These are phyloP conservation scores for Punctoribates punctum DNA, from an alignment of 2,888 invertebrate genomes.

Conservation along the genomic window DNA sequence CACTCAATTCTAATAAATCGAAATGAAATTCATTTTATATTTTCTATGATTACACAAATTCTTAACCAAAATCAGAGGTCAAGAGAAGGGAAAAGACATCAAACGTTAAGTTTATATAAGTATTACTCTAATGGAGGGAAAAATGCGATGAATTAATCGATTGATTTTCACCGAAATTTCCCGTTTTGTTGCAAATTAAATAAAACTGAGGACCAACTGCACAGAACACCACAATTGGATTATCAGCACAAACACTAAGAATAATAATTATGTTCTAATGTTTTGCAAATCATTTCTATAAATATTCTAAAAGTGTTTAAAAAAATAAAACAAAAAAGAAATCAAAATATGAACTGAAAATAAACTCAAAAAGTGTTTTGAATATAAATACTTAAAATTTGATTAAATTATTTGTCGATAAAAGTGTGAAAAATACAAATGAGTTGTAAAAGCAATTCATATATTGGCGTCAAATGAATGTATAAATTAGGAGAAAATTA, in stretches of 20 bases:
- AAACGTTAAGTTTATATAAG: no score
- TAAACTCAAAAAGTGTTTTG: not conserved
- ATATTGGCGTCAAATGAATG: not conserved
- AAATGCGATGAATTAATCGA: no score
- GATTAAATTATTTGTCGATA: not conserved
- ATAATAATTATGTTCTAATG: not conserved
- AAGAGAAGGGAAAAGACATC: not conserved
- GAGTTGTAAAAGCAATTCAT: not conserved
- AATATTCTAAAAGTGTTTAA: not conserved
- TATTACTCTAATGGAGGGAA: no score
- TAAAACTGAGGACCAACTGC: no score
- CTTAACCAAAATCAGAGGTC: not conserved
- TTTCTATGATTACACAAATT: not conserved
- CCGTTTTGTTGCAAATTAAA: no score
- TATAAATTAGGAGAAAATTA: conserved; percentile 6
- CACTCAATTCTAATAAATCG: conserved; percentile 26
- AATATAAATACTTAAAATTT: not conserved
- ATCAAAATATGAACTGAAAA: not conserved
- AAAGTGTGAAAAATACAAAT: not conserved
- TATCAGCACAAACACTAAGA: not conserved
- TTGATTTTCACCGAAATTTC: no score
- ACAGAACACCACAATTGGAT: not conserved
- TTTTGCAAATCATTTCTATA: not conserved
- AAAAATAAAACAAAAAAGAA: not conserved
- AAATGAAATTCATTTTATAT: conserved; percentile 22